phyloP scores from a whole-genome alignment of 2,113 vertebrate species.

The Anoura caudifer region DNA sequence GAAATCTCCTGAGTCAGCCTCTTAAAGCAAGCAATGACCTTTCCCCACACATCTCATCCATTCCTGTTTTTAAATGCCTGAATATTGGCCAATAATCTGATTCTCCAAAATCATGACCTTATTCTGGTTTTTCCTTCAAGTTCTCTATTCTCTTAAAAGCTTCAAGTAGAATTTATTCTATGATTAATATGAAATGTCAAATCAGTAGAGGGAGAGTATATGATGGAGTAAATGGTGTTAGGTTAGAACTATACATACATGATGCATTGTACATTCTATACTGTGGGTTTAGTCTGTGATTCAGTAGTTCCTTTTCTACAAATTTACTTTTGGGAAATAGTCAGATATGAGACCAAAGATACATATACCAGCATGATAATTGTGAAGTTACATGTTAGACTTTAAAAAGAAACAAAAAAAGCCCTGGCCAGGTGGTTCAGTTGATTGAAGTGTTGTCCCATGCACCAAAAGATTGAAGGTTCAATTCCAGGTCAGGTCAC shows the following conservation, averaged over 20 bases:
- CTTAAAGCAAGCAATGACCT: background rate
- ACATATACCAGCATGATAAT: background rate
- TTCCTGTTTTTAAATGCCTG: background rate
- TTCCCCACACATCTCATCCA: background rate
- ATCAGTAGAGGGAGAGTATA: background rate
- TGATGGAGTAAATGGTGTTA: background rate
- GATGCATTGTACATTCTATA: background rate
- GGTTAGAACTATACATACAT: background rate
- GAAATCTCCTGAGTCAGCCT: background rate
- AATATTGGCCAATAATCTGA: background rate
- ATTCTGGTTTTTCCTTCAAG: background rate
- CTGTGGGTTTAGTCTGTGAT: background rate
- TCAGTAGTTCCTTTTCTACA: background rate
- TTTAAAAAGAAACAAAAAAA: constrained; percentile 18
- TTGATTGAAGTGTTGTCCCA: too few relatives aligned
- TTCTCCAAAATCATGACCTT: background rate
- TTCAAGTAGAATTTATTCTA: background rate
- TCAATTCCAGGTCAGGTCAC: too few relatives aligned
- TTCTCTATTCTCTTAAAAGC: background rate
- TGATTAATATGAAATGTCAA: background rate
- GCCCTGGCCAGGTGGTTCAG: too few relatives aligned
- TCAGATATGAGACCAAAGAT: background rate
- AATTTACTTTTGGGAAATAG: background rate
- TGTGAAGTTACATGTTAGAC: background rate
- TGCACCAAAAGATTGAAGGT: too few relatives aligned